These are phyloP conservation scores for Drosophila austrosaltans DNA, from an alignment of 2,888 invertebrate species.

Conservation along the genomic window DNA sequence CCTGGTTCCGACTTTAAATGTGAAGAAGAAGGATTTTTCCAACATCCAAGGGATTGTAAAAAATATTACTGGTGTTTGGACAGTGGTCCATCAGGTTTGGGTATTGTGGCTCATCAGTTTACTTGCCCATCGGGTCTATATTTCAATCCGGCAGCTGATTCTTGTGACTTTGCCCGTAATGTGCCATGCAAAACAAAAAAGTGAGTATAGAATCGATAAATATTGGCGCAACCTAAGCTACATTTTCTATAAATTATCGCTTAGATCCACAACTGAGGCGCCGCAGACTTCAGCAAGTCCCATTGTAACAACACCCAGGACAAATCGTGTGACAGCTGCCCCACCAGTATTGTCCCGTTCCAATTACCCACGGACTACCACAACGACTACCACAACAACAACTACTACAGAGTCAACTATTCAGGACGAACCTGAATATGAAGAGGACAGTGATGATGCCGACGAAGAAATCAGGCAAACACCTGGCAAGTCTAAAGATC, in stretches of 20 bases:
- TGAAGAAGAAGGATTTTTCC: constrained; percentile 96
- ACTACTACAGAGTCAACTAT: constrained; percentile 82
- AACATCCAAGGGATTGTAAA: constrained; percentile 95
- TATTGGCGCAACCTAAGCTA: not conserved
- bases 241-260: no score
- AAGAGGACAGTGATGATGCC: constrained; percentile 83
- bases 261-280: constrained; percentile 84
- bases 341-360: constrained; percentile 82
- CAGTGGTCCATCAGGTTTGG: constrained; percentile 93
- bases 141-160: constrained; percentile 95
- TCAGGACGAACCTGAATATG: constrained; percentile 85
- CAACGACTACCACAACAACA: constrained; percentile 83
- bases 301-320: constrained; percentile 80
- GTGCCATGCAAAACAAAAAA: constrained; percentile 89
- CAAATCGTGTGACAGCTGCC: constrained; percentile 83
- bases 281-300: constrained; percentile 45
- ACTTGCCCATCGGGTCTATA: constrained; percentile 96
- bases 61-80: constrained; percentile 98
- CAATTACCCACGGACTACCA: constrained; percentile 77
- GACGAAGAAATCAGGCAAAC: constrained; percentile 36
- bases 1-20: constrained; percentile 95
- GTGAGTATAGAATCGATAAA: constrained; percentile 46
- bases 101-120: constrained; percentile 95
- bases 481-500: constrained; percentile 60
- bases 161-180: constrained; percentile 95